A percentile compares a stretch with the other conserved stretches of the same genome.
phyloP scores from a whole-genome alignment of 2,113 vertebrate genomes.

The Galeopterus variegatus region DNA sequence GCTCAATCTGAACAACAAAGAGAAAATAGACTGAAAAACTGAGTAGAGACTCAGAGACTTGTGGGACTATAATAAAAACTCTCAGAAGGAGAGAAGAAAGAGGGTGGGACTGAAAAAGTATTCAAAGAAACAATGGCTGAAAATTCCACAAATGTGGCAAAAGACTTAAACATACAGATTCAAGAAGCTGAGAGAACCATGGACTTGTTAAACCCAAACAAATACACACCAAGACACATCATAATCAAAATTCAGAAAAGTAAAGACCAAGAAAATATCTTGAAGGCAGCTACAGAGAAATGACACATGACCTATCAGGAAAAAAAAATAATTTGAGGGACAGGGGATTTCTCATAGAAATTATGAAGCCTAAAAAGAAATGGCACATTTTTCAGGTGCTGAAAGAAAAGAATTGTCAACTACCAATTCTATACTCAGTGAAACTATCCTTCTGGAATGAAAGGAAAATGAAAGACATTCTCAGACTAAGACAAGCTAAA shows the following conservation, averaged over 20 bases:
- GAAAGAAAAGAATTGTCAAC: slow-evolving; percentile 47
- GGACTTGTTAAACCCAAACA: background rate
- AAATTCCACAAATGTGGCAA: slow-evolving; percentile 33
- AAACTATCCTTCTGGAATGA: slow-evolving; percentile 28
- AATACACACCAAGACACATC: background rate
- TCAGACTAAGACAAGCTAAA: slow-evolving; percentile 32
- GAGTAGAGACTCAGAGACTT: background rate
- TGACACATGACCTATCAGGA: background rate
- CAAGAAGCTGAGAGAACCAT: slow-evolving; percentile 23
- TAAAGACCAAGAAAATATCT: slow-evolving; percentile 41
- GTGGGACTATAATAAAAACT: background rate
- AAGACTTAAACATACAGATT: slow-evolving; percentile 41
- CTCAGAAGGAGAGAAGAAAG: slow-evolving; percentile 12
- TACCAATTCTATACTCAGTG: background rate
- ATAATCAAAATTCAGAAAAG: slow-evolving; percentile 22
- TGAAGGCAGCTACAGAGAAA: slow-evolving; percentile 49
- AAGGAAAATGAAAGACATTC: slow-evolving; percentile 61
- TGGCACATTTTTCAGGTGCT: slow-evolving; percentile 38
- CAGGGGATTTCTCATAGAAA: slow-evolving; percentile 56
- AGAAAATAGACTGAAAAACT: slow-evolving; percentile 21
- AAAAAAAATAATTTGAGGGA: background rate
- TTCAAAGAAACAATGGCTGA: background rate
- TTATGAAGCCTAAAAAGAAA: slow-evolving; percentile 23
- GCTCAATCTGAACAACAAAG: slow-evolving; percentile 17
- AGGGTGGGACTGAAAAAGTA: background rate